Percentiles rank a stretch among this genome's conserved stretches.
Conservation (phyloP, 2,113 vertebrate genomes). For the Brachyhypopomus gauderio region DNA sequence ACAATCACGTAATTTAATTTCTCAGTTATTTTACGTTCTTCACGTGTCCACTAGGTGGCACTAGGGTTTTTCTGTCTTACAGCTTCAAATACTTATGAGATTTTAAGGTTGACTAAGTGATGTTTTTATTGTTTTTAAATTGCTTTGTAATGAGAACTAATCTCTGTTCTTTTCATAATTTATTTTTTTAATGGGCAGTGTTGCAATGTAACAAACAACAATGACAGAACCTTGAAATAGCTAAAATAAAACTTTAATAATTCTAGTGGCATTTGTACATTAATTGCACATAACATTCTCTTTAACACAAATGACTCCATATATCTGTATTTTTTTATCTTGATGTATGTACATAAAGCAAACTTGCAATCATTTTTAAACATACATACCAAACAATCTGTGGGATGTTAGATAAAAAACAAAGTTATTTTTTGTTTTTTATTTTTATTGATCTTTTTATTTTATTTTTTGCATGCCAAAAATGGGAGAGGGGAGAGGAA, state of each 20-base stretch:
- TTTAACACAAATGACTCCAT: constrained; percentile 82
- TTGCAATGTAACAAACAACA: constrained; percentile 30
- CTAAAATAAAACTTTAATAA: constrained; percentile 95
- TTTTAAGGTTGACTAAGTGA: too few species aligned
- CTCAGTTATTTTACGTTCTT: neutral
- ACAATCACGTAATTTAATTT: too few species aligned
- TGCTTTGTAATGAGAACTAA: too few species aligned
- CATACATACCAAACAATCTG: constrained; percentile 85
- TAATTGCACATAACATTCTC: constrained; percentile 87
- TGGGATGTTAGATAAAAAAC: constrained; percentile 80
- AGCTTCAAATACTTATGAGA: too few species aligned
- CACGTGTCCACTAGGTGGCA: constrained; percentile 15
- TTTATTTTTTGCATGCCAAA: constrained; percentile 48
- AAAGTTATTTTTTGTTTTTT: too few species aligned
- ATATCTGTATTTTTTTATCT: constrained; percentile 74
- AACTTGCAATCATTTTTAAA: constrained; percentile 75
- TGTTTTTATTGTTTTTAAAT: too few species aligned
- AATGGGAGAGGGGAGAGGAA: neutral
- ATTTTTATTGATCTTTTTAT: constrained; percentile 63
- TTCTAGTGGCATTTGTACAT: constrained; percentile 94
- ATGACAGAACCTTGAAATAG: constrained; percentile 78
- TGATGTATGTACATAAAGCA: constrained; percentile 70
- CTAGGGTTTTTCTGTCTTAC: constrained; percentile 7
- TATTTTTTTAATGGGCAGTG: constrained; percentile 17
- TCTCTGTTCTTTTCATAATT: constrained; percentile 12